Base-by-base conservation (phyloP, 2,113 vertebrate species). In the Leucopsar rothschildi region DNA sequence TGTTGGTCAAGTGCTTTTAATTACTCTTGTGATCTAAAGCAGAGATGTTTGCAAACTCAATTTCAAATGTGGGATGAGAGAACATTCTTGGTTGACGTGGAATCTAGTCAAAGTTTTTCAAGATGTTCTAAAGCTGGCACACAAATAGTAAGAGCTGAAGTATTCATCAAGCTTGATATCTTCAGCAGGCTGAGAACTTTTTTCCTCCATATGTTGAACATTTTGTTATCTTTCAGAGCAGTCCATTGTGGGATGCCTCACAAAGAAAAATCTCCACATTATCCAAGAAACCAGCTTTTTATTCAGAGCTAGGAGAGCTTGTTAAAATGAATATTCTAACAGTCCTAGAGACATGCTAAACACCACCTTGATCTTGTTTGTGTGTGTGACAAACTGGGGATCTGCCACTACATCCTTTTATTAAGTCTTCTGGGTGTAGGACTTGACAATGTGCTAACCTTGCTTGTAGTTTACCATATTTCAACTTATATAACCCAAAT, bases 191-290 rank as follows among this genome's bases (percentile, higher is more conserved):
- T 76, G 61, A 61, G 77, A 53, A 52, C 6, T 4, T 39, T 22
- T 83, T 69, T 85, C 49, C 45, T 21, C 45, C 23, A 2, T 45
- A 21, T 37, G 53, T 55, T 69, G 68, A 94, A 29, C 39, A 35
- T 71, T 88, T 59, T 80, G 60, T 95, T 95, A 92, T 88, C 94
- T 95, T 68, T 75, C 49, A 15, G 65, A 65, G 18, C 92, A 91
- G 83, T 6, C 39, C 1, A 0, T 23, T 40, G 44, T 66, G 61
- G 37, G 33, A 50, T 86, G 64, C 49, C 40, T 89, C 61, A 40
- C 57, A 35, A 65, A 79, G 52, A 60, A 71, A 95, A 95, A 94
- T 91, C 83, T 91, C 86, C 15, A 18, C 86, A 60, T 87, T 25
- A 31, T 65, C 37, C 81, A 86, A 10, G 44, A 75, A 76, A 49